Percentiles rank a stretch among this genome's conserved stretches.
These are phyloP conservation scores for Noctilio leporinus DNA, from an alignment of 2,113 vertebrate species.

Conservation along the genomic window DNA sequence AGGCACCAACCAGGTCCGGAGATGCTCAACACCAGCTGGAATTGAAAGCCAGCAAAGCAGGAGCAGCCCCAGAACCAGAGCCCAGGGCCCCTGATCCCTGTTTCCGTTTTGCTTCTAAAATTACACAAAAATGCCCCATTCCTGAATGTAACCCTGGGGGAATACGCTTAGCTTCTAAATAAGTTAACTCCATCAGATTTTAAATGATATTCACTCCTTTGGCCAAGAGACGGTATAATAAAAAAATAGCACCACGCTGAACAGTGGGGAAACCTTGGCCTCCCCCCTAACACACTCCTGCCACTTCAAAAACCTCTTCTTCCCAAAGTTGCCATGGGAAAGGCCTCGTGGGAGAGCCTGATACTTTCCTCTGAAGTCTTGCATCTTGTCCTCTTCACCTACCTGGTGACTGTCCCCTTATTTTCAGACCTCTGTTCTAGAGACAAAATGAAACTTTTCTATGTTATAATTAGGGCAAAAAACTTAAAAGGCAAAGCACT, in stretches of 20 bases:
- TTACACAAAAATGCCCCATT: background rate
- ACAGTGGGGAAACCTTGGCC: background rate
- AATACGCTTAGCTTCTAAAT: background rate
- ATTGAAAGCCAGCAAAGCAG: background rate
- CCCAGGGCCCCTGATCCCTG: background rate
- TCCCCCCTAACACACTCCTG: background rate
- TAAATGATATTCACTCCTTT: background rate
- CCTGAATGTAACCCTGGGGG: background rate
- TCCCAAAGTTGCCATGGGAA: background rate
- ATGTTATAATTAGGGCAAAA: background rate
- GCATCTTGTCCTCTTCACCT: background rate
- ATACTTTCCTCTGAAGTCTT: background rate
- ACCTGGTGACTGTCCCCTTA: background rate
- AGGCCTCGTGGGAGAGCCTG: background rate
- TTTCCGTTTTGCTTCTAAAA: background rate
- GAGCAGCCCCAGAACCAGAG: background rate
- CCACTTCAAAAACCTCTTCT: background rate
- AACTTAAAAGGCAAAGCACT: slow-evolving; percentile 8
- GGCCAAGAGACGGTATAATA: background rate
- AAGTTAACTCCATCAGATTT: background rate
- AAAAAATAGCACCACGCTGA: slow-evolving; percentile 13
- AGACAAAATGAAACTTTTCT: background rate
- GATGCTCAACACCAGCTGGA: background rate
- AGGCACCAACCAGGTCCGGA: background rate
- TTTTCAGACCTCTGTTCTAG: background rate